Conservation (phyloP, 2,797 vertebrate genomes). For the Amphiprion clarkii region DNA sequence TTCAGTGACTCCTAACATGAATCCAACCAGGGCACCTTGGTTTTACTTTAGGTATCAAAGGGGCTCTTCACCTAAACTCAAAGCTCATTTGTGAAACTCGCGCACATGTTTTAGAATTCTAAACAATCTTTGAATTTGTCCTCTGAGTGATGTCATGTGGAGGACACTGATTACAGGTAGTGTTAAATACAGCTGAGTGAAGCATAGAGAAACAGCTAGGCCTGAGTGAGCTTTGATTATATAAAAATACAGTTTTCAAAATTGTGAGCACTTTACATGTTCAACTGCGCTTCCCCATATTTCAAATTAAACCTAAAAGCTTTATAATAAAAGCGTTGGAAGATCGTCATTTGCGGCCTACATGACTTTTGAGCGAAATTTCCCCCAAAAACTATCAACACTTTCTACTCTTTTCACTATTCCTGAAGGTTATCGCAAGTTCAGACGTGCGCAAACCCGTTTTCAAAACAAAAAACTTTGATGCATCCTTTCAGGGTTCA, state of each 20-base stretch:
- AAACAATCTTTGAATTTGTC: conserved; percentile 58
- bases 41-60: conserved; percentile 41
- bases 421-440: conserved; percentile 59
- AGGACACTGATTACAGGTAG: conserved; percentile 39
- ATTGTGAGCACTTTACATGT: conserved; percentile 11
- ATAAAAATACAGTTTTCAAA: conserved; percentile 28
- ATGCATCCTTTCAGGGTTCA: conserved; percentile 32
- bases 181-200: conserved; percentile 10
- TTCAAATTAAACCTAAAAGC: conserved; percentile 29
- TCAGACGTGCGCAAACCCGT: conserved; percentile 32
- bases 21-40: conserved; percentile 54
- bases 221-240: conserved; percentile 21
- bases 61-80: conserved; percentile 35
- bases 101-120: conserved; percentile 34
- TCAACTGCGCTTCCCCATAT: conserved; percentile 1
- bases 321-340: background rate
- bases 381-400: background rate
- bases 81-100: conserved; percentile 48
- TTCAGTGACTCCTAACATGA: conserved; percentile 8
- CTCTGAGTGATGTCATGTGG: conserved; percentile 35
- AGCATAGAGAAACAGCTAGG: background rate
- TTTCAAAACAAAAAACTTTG: conserved; percentile 38
- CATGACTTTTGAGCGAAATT: background rate
- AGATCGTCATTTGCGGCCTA: background rate
- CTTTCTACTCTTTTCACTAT: background rate